These are phyloP conservation scores for Bubo bubo DNA, from an alignment of 2,113 vertebrate genomes.

Conservation along the genomic window DNA sequence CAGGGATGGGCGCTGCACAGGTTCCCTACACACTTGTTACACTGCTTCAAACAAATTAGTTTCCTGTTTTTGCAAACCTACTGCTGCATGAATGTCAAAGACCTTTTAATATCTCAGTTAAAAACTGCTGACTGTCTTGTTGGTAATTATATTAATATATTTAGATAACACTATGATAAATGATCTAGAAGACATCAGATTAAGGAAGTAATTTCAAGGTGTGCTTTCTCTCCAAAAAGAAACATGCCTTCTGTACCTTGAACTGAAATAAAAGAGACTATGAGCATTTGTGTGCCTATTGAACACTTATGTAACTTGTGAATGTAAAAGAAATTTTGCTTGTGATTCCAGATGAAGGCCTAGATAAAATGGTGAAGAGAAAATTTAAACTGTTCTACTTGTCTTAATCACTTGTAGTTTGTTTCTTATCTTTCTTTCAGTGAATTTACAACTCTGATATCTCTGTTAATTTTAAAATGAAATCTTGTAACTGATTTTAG, in stretches of 20 bases:
- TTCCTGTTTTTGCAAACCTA: not conserved
- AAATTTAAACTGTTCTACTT: not conserved
- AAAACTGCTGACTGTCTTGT: not conserved
- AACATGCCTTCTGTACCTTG: not conserved
- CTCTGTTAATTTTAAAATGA: not conserved
- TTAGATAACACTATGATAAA: not conserved
- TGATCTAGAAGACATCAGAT: not conserved
- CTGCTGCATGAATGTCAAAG: not conserved
- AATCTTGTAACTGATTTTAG: not conserved
- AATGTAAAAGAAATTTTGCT: not conserved
- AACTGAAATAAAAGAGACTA: not conserved
- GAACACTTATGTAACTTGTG: not conserved
- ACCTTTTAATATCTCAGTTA: not conserved
- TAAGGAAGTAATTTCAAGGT: not conserved
- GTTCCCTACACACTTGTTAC: not conserved
- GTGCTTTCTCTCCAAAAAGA: not conserved
- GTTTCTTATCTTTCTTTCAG: not conserved
- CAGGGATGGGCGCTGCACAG: rapidly evolving
- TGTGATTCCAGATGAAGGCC: not conserved
- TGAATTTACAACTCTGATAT: not conserved
- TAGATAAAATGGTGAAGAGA: not conserved
- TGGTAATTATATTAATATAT: not conserved
- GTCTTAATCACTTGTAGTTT: not conserved
- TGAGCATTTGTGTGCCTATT: not conserved
- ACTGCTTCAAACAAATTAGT: rapidly evolving